Evolutionary conservation across 2,113 vertebrate species (phyloP).

Genomic region (Phainopepla nitens): DNA sequence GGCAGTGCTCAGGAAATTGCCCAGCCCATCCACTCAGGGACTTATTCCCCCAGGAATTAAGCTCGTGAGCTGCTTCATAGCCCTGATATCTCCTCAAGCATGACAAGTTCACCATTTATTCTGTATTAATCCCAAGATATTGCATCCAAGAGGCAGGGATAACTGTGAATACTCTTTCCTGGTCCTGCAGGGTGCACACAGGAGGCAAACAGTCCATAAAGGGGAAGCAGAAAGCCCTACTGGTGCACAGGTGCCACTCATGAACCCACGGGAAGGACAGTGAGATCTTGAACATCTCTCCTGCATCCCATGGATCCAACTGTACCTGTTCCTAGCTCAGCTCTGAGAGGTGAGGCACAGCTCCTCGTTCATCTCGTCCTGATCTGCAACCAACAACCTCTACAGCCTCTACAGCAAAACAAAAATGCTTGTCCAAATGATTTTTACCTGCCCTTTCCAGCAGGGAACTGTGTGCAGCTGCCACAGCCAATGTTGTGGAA

Average conservation of each 20-base stretch:
- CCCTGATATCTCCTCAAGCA: neutral
- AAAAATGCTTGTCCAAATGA: neutral
- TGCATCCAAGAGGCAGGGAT: neutral
- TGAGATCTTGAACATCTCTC: neutral
- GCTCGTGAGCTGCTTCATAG: neutral
- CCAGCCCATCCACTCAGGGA: neutral
- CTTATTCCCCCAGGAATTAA: neutral
- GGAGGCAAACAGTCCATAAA: neutral
- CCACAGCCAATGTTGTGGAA: neutral
- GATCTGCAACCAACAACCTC: neutral
- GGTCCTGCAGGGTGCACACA: neutral
- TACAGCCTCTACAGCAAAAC: neutral
- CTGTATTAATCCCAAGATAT: neutral
- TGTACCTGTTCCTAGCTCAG: slow-evolving; percentile 33
- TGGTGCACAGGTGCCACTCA: neutral
- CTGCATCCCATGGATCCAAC: neutral
- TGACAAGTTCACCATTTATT: neutral
- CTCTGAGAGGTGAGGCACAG: neutral
- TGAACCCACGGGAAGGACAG: neutral
- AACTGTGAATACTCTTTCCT: neutral
- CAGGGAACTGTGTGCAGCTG: neutral
- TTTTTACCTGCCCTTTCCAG: slow-evolving; percentile 17
- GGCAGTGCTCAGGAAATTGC: neutral
- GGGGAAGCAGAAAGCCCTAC: neutral
- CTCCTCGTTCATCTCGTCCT: neutral